Evolutionary conservation across 2,113 vertebrate genomes (phyloP).

Genomic region (Galbula dea): DNA sequence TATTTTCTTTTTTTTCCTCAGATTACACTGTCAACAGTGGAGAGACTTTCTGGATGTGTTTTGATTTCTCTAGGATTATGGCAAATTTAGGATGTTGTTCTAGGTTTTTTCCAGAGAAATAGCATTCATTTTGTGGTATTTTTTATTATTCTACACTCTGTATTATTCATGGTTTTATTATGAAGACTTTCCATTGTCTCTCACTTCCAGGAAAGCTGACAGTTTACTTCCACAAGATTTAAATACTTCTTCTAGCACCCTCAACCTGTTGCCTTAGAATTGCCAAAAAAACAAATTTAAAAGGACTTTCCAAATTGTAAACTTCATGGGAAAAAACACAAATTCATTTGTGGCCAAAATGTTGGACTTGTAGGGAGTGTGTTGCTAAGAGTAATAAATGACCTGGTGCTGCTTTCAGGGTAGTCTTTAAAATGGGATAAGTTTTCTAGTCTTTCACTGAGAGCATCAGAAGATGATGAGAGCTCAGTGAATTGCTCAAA

Average conservation of each 20-base stretch:
- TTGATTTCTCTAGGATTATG: neutral
- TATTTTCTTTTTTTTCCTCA: neutral
- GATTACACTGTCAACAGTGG: neutral
- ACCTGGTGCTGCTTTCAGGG: neutral
- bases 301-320: neutral
- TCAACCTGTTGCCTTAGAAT: neutral
- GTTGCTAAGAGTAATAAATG: neutral
- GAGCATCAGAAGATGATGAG: neutral
- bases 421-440: neutral
- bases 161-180: neutral
- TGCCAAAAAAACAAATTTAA: neutral
- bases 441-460: neutral
- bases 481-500: neutral
- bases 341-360: neutral
- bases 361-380: neutral
- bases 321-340: rapidly evolving
- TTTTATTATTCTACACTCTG: neutral
- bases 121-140: neutral
- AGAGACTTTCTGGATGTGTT: neutral
- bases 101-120: neutral
- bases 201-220: neutral
- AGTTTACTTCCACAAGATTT: neutral
- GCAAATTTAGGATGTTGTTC: neutral
- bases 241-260: neutral
- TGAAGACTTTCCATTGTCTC: neutral